Percentiles rank a stretch among this genome's conserved stretches.
These are phyloP conservation scores for Spondyliosoma cantharus DNA, from an alignment of 2,797 vertebrate genomes.

Conservation along the genomic window DNA sequence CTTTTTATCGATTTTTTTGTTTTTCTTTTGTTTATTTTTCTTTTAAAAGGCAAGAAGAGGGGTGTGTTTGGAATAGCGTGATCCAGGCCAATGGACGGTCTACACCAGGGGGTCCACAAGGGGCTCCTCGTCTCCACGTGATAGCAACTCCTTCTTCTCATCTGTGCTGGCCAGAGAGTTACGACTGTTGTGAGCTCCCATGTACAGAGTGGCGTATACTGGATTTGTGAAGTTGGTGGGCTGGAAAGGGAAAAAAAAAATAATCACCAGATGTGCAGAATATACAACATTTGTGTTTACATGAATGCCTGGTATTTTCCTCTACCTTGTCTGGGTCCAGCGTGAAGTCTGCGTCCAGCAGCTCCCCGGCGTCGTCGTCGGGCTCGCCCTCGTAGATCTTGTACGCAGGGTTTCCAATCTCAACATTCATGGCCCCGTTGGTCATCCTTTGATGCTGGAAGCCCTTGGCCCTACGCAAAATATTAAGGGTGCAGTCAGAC, in stretches of 20 bases:
- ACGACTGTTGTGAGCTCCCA: slow-evolving; percentile 95
- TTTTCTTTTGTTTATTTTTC: slow-evolving; percentile 58
- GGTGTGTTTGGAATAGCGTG: slow-evolving; percentile 72
- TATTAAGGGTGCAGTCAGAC: slow-evolving; percentile 12
- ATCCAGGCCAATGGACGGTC: slow-evolving; percentile 68
- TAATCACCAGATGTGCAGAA: not conserved
- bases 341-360: slow-evolving; percentile 93
- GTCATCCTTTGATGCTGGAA: slow-evolving; percentile 97
- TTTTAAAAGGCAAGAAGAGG: slow-evolving; percentile 83
- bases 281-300: not conserved
- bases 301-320: not conserved
- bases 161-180: slow-evolving; percentile 98
- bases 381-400: slow-evolving; percentile 98
- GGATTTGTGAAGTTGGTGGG: slow-evolving; percentile 99
- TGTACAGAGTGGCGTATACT: slow-evolving; percentile 97
- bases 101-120: slow-evolving; percentile 93
- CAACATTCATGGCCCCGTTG: slow-evolving; percentile 97
- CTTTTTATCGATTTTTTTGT: slow-evolving; percentile 62
- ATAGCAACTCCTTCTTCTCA: slow-evolving; percentile 96
- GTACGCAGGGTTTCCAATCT: slow-evolving; percentile 98
- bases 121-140: slow-evolving; percentile 91
- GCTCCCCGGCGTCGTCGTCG: slow-evolving; percentile 90
- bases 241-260: slow-evolving; percentile 71
- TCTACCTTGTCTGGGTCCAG: slow-evolving; percentile 94
- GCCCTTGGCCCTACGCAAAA: slow-evolving; percentile 90